Conservation (phyloP, 2,113 vertebrate species). For the Silurus meridionalis region DNA sequence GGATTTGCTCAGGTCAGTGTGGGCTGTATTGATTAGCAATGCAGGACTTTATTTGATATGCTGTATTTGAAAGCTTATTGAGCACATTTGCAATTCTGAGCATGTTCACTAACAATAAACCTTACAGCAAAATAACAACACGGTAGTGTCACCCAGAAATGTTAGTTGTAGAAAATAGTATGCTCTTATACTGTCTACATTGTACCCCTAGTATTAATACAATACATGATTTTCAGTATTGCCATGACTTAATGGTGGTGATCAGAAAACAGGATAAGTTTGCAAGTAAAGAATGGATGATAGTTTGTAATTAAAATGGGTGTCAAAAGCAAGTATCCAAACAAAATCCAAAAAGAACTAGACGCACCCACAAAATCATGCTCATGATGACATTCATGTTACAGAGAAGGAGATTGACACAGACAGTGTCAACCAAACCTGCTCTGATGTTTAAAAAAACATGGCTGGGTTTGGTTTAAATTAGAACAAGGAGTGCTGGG, state of each 20-base stretch:
- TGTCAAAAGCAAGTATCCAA: constrained; percentile 21
- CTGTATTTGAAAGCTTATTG: constrained; percentile 62
- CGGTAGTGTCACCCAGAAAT: background rate
- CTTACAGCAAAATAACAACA: background rate
- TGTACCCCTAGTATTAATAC: background rate
- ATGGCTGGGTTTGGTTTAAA: background rate
- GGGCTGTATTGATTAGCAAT: constrained; percentile 64
- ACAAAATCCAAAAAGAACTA: constrained; percentile 10
- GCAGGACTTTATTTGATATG: constrained; percentile 54
- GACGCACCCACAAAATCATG: background rate
- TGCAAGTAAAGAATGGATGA: constrained; percentile 10
- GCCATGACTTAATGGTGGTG: background rate
- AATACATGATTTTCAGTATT: background rate
- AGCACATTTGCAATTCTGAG: constrained; percentile 49
- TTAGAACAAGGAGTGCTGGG: background rate
- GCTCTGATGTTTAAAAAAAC: background rate
- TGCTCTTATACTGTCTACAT: background rate
- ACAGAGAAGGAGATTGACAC: constrained; percentile 21
- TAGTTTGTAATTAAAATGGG: constrained; percentile 28
- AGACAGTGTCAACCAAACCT: background rate
- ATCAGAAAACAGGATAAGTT: background rate
- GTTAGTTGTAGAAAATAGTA: background rate
- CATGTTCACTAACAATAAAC: background rate
- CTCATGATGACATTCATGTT: constrained; percentile 16
- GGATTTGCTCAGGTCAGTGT: constrained; percentile 61